Percentiles rank a stretch among this genome's conserved stretches.
Evolutionary conservation across 2,888 invertebrate genomes (phyloP).

Genomic region (Phengaris alcon): DNA sequence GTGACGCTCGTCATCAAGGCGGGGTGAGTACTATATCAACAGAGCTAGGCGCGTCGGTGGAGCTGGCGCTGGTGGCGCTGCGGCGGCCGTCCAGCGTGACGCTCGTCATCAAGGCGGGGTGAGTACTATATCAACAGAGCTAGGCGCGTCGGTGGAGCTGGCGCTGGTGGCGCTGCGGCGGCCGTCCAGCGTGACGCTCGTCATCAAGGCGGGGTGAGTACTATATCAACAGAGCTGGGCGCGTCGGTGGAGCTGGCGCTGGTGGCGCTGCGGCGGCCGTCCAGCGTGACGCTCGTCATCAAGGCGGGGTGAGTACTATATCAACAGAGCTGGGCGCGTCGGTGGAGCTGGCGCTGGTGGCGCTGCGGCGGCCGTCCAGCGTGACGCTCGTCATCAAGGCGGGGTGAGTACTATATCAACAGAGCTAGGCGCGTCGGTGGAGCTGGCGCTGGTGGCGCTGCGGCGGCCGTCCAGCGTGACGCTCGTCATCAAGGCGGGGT

Average conservation of each 20-base stretch:
- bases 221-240: neutral
- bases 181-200: too few species aligned
- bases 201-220: too few species aligned
- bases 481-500: slow-evolving; percentile 54
- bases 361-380: slow-evolving; percentile 55
- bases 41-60: slow-evolving; percentile 63
- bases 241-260: too few species aligned
- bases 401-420: slow-evolving; percentile 45
- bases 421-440: slow-evolving; percentile 63
- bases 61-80: slow-evolving; percentile 62
- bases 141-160: too few species aligned
- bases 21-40: neutral
- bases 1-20: too few species aligned
- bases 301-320: too few species aligned
- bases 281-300: too few species aligned
- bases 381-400: slow-evolving; percentile 53
- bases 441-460: slow-evolving; percentile 63
- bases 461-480: slow-evolving; percentile 55
- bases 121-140: slow-evolving; percentile 38
- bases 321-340: slow-evolving; percentile 57
- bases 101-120: slow-evolving; percentile 54
- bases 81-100: slow-evolving; percentile 55
- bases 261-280: too few species aligned
- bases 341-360: slow-evolving; percentile 64
- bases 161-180: too few species aligned